Evolutionary conservation across 2,797 vertebrate genomes (phyloP), one percentile per base, ranked within the genome.

Genomic region (Eremophila alpestris): DNA sequence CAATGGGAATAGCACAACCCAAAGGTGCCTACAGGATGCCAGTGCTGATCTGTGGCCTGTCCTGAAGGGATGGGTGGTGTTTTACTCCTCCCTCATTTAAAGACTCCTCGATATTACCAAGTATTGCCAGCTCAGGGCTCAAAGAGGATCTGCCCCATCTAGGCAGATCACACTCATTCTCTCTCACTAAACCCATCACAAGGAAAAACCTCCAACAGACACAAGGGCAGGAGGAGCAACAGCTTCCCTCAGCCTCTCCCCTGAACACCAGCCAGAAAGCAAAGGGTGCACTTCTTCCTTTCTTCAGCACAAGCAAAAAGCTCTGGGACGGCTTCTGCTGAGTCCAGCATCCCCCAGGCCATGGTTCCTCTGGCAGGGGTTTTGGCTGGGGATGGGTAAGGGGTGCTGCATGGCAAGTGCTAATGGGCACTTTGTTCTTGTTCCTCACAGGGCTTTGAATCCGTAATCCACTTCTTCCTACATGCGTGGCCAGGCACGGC

Each of bases 371-470:
- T 41, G 3, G 0, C 5, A 3, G 21, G n/a, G 29, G 11, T 21
- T 85, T 54, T 30, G 32, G 32, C 49, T 58, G 24, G 36, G 75
- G 40, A 38, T 0, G 3, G 59, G 32, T 23, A 27, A 18, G 23
- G 40, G 56, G 13, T 59, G n/a, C 13, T 46, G 51, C 19, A 29
- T 4, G 19, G 65, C 82, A 79, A 69, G 49, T 27, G 79, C 89
- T 96, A 90, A 97, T 51, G 13, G 74, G 74, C 74, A 64, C 74
- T 94, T 93, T 62, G 78, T 76, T 95, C 77, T 90, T 7, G 1
- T 90, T 94, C 84, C 49, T 97, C 12, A 1, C 96, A 98, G 98
- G 92, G 91, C 43, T 89, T 94, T 90, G 90, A 95, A 91, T 64
- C 30, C 3, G 0, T 94, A 90, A 70, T 90, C 91, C 54, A n/a